A percentile compares a stretch with the other conserved stretches of the same genome.
Evolutionary conservation across 2,113 vertebrate genomes (phyloP).

Genomic region (Nothoprocta pentlandii): DNA sequence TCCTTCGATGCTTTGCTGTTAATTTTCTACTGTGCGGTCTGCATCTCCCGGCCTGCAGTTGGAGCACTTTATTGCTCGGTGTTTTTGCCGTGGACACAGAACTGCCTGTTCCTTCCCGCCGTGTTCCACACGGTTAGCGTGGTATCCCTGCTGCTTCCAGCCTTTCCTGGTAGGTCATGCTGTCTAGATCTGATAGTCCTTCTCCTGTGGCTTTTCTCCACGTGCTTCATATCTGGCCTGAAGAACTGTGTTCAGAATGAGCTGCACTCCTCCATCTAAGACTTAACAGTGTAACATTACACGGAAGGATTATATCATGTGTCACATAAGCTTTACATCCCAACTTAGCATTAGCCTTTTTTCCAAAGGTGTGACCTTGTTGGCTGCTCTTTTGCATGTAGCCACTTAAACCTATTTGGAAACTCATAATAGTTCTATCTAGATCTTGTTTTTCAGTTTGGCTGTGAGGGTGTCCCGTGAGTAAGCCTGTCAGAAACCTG

Average conservation of each 20-base stretch:
- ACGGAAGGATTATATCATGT: conserved; percentile 41
- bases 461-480: background rate
- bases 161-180: background rate
- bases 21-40: background rate
- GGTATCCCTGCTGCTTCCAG: background rate
- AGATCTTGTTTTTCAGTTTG: background rate
- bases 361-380: conserved; percentile 44
- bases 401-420: background rate
- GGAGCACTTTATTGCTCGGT: background rate
- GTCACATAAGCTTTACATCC: conserved; percentile 11
- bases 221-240: background rate
- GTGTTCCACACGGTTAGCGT: background rate
- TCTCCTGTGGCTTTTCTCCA: conserved; percentile 1
- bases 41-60: background rate
- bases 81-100: background rate
- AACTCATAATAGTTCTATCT: background rate
- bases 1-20: background rate
- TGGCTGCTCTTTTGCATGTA: background rate
- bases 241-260: background rate
- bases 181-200: background rate
- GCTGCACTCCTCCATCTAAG: background rate
- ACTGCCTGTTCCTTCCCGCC: background rate
- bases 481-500: background rate
- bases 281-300: background rate
- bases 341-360: conserved; percentile 12